Percentiles rank a stretch among this genome's conserved stretches.
phyloP scores from a whole-genome alignment of 2,113 vertebrate genomes.

The Lethenteron reissneri region DNA sequence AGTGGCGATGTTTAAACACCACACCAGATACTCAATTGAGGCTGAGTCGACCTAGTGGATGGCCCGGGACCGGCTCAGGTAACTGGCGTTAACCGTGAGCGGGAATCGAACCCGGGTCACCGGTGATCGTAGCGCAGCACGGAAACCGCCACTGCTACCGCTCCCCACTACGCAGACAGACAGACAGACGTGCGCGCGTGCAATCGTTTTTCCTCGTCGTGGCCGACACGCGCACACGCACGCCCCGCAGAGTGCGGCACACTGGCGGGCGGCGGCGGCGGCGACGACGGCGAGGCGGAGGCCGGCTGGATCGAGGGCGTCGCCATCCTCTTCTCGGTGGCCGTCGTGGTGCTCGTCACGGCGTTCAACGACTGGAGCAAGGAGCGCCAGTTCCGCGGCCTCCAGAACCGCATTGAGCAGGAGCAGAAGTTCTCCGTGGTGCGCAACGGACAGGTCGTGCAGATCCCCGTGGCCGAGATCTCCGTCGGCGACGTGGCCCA shows the following conservation, averaged over 20 bases:
- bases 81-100: too few species aligned
- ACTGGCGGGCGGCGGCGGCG: slow-evolving; percentile 18
- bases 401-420: slow-evolving; percentile 83
- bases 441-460: slow-evolving; percentile 83
- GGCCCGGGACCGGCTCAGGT: too few species aligned
- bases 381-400: slow-evolving; percentile 84
- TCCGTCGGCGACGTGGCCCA: neutral
- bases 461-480: slow-evolving; percentile 24
- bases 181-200: neutral
- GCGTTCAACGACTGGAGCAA: slow-evolving; percentile 98
- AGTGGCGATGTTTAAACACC: too few species aligned
- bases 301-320: slow-evolving; percentile 91
- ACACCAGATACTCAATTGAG: too few species aligned
- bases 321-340: slow-evolving; percentile 76
- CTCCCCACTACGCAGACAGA: neutral
- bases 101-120: too few species aligned
- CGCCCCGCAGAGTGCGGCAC: slow-evolving; percentile 29
- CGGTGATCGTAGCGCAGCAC: neutral
- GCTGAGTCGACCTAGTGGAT: too few species aligned
- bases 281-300: slow-evolving; percentile 63
- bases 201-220: neutral
- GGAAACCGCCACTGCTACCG: neutral
- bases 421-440: slow-evolving; percentile 89
- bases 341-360: slow-evolving; percentile 80
- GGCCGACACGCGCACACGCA: neutral